These are phyloP conservation scores for Nerophis ophidion DNA, from an alignment of 2,113 vertebrate genomes.

Conservation along the genomic window DNA sequence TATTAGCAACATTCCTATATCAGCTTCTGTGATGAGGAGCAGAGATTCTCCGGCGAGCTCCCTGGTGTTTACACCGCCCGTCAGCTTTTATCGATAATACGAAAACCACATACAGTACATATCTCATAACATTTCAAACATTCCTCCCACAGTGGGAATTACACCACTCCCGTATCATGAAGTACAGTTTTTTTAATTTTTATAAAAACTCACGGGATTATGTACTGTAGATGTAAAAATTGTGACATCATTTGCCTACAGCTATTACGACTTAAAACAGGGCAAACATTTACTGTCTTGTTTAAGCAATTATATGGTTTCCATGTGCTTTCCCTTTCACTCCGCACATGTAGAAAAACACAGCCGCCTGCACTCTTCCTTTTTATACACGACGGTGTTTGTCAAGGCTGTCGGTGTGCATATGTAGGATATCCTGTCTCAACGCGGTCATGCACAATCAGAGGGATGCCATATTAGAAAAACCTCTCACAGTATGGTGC, in stretches of 20 bases:
- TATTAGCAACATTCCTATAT: too few species aligned
- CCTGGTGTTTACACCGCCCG: neutral
- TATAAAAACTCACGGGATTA: too few species aligned
- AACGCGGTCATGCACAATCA: neutral
- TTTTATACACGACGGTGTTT: conserved; percentile 16
- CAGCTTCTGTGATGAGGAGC: too few species aligned
- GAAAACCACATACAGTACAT: neutral
- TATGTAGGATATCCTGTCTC: conserved; percentile 43
- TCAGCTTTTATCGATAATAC: neutral
- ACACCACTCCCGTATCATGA: neutral
- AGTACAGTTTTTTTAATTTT: neutral
- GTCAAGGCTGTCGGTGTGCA: conserved; percentile 30
- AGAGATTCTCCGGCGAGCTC: too few species aligned
- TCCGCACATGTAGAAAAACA: conserved; percentile 28
- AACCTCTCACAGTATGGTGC: too few species aligned
- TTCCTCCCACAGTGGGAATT: neutral
- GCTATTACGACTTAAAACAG: too few species aligned
- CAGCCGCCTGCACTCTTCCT: conserved; percentile 16
- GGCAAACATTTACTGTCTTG: too few species aligned
- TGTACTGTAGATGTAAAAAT: too few species aligned
- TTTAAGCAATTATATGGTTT: neutral
- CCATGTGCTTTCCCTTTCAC: conserved; percentile 32
- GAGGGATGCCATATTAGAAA: too few species aligned
- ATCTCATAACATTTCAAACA: neutral
- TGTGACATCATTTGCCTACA: too few species aligned